Percentiles rank a stretch among this genome's conserved stretches.
phyloP scores from a whole-genome alignment of 2,888 invertebrate species.

The Troglohyphantes excavatus region DNA sequence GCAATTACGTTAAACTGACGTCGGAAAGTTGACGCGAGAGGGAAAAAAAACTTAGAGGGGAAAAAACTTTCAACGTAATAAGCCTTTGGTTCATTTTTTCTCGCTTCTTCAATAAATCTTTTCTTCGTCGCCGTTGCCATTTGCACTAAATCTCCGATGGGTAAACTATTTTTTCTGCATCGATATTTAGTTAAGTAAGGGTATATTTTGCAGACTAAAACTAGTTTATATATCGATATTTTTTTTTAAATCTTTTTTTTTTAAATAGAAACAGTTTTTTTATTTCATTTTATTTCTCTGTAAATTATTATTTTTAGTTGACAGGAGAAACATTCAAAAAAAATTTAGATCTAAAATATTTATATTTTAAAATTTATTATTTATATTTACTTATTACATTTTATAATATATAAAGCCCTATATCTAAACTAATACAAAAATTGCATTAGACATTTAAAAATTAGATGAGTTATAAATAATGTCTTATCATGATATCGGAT shows the following conservation, averaged over 20 bases:
- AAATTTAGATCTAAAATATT: too few relatives aligned
- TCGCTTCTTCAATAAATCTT: background rate
- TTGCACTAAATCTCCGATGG: background rate
- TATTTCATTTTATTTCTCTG: too few relatives aligned
- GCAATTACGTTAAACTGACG: conserved; percentile 39
- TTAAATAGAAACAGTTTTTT: too few relatives aligned
- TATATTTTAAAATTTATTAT: too few relatives aligned
- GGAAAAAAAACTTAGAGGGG: background rate
- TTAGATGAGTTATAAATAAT: too few relatives aligned
- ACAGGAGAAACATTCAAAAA: too few relatives aligned
- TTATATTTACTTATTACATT: too few relatives aligned
- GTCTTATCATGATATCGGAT: too few relatives aligned
- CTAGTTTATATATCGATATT: background rate
- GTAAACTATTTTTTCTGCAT: background rate
- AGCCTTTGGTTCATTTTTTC: background rate
- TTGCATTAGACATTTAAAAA: too few relatives aligned
- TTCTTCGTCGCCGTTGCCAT: background rate
- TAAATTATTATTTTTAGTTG: too few relatives aligned
- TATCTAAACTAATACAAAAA: too few relatives aligned
- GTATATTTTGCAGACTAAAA: background rate
- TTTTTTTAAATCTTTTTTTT: background rate
- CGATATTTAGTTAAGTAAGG: background rate
- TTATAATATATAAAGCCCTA: too few relatives aligned
- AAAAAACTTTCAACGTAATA: background rate
- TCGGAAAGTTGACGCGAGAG: background rate